Base-by-base conservation (phyloP, 2,888 invertebrate genomes). In the Craniophora ligustri region DNA sequence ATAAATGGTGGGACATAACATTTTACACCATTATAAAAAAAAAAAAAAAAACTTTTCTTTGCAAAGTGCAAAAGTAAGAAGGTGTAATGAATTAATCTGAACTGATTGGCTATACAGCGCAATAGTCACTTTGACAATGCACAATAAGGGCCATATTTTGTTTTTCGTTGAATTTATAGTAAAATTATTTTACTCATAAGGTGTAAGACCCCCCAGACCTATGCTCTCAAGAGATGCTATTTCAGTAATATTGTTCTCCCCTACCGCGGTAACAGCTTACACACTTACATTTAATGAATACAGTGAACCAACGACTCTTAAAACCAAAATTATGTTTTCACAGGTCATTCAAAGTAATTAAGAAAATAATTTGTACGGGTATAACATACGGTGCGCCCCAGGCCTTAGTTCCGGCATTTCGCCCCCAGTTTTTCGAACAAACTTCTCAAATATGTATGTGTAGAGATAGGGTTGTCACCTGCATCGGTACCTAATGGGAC, bases 401-500 rank as follows among this genome's bases (percentile, higher is more conserved):
- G 48, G 42, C 41, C 54, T 51, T 56, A 67, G 60, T 61, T 61
- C 39, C 53, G 59, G 26, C 13, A 44, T 48, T 46, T 32, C 50
- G 45, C 14, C 46, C n/a, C 66, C 68, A 72, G 55, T 72, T 72
- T 72, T 72, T 74, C 48, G 77, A 72, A 77, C 72, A 81, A 88
- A 89, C 78, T 89, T 88, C 75, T 78, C 87, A 88, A 88, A 88
- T 87, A 88, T 85, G 84, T 82, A 81, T 78, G 71, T 71, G 74
- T 64, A 13, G 80, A 84, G 87, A 90, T 87, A 87, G 90, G 90
- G 91, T 90, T 83, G 78, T 79, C 81, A 91, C 89, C 90, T 89
- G 89, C 87, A 89, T 89, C 86, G 83, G 79, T 72, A 68, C 56
- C 67, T 91, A 89, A 91, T 91, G 88, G 87, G 82, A 86, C 87